A percentile compares a stretch with the other conserved stretches of the same genome.
Conservation (phyloP, 2,797 vertebrate species). For the Micromesistius poutassou region DNA sequence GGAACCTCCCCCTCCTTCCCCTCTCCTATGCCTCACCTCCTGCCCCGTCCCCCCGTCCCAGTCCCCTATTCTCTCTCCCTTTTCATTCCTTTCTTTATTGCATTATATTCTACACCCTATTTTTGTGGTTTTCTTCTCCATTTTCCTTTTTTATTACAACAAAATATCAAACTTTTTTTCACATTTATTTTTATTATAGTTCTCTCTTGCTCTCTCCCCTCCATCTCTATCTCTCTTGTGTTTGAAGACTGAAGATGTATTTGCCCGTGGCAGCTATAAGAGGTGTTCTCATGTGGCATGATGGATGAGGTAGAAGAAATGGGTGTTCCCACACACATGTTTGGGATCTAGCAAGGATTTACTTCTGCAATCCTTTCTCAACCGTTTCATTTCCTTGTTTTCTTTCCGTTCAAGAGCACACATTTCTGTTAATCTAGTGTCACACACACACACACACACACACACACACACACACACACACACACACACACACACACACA, state of each 20-base stretch:
- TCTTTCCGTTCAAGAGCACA: not conserved
- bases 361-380: not conserved
- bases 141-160: no score
- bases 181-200: not conserved
- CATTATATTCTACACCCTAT: no score
- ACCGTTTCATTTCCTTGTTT: constrained; percentile 13
- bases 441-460: not conserved
- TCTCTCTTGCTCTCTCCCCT: not conserved
- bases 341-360: not conserved
- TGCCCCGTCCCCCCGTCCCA: not conserved
- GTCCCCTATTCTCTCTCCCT: not conserved
- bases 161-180: not conserved
- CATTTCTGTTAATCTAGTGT: not conserved
- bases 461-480: not conserved
- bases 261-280: not conserved
- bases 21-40: not conserved
- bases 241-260: not conserved
- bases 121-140: no score
- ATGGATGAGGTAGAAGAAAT: not conserved
- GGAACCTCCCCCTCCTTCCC: not conserved
- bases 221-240: not conserved
- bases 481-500: not conserved
- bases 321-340: not conserved
- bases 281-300: not conserved
- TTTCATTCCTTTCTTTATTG: not conserved